Evolutionary conservation across 2,797 vertebrate species (phyloP), one percentile per base, ranked within the genome.

Genomic region (Myotis myotis): DNA sequence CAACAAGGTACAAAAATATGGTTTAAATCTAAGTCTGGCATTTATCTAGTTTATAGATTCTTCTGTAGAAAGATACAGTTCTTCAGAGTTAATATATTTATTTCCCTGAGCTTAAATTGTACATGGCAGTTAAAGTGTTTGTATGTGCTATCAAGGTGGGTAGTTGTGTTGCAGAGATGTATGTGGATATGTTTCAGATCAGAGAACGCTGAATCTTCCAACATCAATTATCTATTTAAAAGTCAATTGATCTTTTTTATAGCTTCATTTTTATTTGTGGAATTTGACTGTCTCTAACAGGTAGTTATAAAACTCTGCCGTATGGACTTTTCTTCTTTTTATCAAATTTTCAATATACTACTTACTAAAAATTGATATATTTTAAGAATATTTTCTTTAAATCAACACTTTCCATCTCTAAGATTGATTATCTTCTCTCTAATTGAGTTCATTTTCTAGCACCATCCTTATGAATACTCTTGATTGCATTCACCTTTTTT

Each of bases 11-110:
- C 57, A 68, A 78, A 89, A 97, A 86, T 79, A 38, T 97, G 80
- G 87, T 97, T 96, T 49, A 80, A 96, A 80, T 96, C 91, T 82
- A 97, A 95, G 8, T n/a, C 90, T 87, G 80, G 60, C 83, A 82
- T 72, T 97, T 92, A 92, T 90, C 55, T 55, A 85, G n/a, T 41
- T 82, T 47, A 51, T 44, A 84, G 86, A 30, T 71, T 89, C 86
- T 79, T 20, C 89, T 66, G 7, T 79, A 91, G 91, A 91, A 66
- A 89, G 64, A 75, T 53, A 60, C 12, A 89, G 84, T 30, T 88
- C 89, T 91, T 80, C 49, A 19, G 79, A 47, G 47, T 91, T 91
- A 92, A 92, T n/a, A 19, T 87, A 22, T 87, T 86, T 93, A 74
- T 93, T 95, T 90, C 44, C 12, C 71, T 53, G 6, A 91, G 20